Conservation (phyloP, 2,888 invertebrate species). For the Ametastegia equiseti region DNA sequence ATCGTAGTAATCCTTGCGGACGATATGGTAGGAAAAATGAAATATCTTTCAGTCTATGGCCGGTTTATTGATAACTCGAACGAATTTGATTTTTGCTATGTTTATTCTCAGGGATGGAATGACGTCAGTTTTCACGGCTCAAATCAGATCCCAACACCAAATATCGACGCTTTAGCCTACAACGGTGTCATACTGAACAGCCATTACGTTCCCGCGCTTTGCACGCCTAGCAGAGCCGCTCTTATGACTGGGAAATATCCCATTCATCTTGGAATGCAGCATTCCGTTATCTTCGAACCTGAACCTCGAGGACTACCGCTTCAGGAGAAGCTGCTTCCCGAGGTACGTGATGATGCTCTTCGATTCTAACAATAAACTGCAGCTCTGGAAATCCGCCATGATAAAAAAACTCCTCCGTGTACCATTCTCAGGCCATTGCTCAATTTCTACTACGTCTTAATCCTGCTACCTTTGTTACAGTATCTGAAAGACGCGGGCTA, state of each 20-base stretch:
- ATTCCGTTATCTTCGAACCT: conserved; percentile 82
- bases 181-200: conserved; percentile 91
- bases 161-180: conserved; percentile 91
- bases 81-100: conserved; percentile 34
- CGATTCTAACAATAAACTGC: background rate
- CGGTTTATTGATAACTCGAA: background rate
- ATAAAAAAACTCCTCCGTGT: background rate
- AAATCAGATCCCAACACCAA: conserved; percentile 91
- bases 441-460: background rate
- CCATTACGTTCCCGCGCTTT: conserved; percentile 90
- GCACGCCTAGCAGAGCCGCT: conserved; percentile 90
- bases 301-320: conserved; percentile 86
- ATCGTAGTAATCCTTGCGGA: conserved; percentile 73
- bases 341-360: conserved; percentile 67
- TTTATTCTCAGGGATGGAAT: conserved; percentile 93
- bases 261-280: conserved; percentile 88
- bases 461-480: conserved; percentile 75
- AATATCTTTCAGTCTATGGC: background rate
- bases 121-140: conserved; percentile 94
- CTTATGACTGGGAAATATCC: conserved; percentile 92
- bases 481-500: conserved; percentile 84
- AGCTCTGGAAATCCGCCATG: background rate
- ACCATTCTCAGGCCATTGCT: background rate
- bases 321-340: conserved; percentile 83
- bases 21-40: conserved; percentile 68